A percentile compares a stretch with the other conserved stretches of the same genome.
Evolutionary conservation across 2,888 invertebrate species (phyloP).

Genomic region (Camponotus fellah): DNA sequence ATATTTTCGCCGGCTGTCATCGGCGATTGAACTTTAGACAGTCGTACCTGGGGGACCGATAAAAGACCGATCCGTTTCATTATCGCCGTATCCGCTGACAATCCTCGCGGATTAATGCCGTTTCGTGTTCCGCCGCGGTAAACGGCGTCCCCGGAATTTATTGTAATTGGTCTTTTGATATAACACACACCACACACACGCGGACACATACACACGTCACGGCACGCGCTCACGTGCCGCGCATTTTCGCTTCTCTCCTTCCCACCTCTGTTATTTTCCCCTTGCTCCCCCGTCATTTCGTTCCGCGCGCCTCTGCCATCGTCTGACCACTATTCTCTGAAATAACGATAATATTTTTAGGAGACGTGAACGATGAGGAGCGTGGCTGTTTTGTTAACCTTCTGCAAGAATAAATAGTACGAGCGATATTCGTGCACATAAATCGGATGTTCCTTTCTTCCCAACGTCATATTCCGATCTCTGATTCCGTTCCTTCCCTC

Average conservation of each 20-base stretch:
- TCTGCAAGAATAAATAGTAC: constrained; percentile 43
- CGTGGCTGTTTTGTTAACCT: constrained; percentile 57
- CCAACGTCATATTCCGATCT: background rate
- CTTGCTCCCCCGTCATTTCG: constrained; percentile 26
- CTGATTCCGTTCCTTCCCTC: background rate
- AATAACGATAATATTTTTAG: constrained; percentile 69
- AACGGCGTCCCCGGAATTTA: constrained; percentile 80
- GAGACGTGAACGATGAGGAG: constrained; percentile 48
- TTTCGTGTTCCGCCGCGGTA: constrained; percentile 79
- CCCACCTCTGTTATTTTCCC: constrained; percentile 40
- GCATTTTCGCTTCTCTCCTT: constrained; percentile 64
- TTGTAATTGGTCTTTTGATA: constrained; percentile 81
- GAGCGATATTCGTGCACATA: constrained; percentile 46
- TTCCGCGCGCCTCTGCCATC: background rate
- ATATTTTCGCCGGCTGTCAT: constrained; percentile 73
- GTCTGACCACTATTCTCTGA: constrained; percentile 64
- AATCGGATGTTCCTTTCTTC: constrained; percentile 41
- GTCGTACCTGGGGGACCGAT: constrained; percentile 78
- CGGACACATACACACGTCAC: constrained; percentile 45
- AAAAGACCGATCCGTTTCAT: constrained; percentile 80
- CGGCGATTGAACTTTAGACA: constrained; percentile 77
- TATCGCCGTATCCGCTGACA: constrained; percentile 75
- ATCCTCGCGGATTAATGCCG: constrained; percentile 78
- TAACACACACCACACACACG: constrained; percentile 54
- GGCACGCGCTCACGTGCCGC: constrained; percentile 70